Percentiles rank a stretch among this genome's conserved stretches.
Conservation (phyloP, 2,797 vertebrate genomes). For the Protonibea diacanthus region DNA sequence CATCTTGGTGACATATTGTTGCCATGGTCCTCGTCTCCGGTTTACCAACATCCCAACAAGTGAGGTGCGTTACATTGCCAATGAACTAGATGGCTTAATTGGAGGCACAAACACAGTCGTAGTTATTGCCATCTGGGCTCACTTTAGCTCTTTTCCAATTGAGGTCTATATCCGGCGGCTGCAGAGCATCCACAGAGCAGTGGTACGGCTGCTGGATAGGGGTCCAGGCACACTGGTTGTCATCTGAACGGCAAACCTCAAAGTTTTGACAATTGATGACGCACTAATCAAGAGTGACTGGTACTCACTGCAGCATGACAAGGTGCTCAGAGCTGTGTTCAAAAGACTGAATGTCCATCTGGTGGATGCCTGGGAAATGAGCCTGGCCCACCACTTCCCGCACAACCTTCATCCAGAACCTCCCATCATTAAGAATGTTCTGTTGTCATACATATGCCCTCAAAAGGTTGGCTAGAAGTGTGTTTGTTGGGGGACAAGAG, state of each 20-base stretch:
- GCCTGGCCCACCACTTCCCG: slow-evolving; percentile 89
- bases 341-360: slow-evolving; percentile 87
- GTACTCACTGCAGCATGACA: slow-evolving; percentile 89
- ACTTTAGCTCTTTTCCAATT: slow-evolving; percentile 92
- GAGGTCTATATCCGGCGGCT: slow-evolving; percentile 91
- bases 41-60: slow-evolving; percentile 83
- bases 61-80: slow-evolving; percentile 91
- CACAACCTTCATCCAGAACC: slow-evolving; percentile 91
- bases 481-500: background rate
- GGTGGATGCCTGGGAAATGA: slow-evolving; percentile 97
- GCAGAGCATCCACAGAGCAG: slow-evolving; percentile 88
- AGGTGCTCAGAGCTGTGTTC: slow-evolving; percentile 91
- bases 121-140: slow-evolving; percentile 91
- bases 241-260: slow-evolving; percentile 89
- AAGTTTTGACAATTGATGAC: slow-evolving; percentile 86
- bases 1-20: slow-evolving; percentile 88
- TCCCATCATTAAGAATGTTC: slow-evolving; percentile 90
- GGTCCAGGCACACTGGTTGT: slow-evolving; percentile 89
- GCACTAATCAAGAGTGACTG: slow-evolving; percentile 94
- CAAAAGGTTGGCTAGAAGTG: slow-evolving; percentile 4
- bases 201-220: slow-evolving; percentile 88
- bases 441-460: slow-evolving; percentile 91
- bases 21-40: slow-evolving; percentile 92
- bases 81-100: slow-evolving; percentile 88
- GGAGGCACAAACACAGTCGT: slow-evolving; percentile 90